Conservation (phyloP, 37 sponge, comb jelly and placozoan genomes). For the Chondrilla cf. caribensis region DNA sequence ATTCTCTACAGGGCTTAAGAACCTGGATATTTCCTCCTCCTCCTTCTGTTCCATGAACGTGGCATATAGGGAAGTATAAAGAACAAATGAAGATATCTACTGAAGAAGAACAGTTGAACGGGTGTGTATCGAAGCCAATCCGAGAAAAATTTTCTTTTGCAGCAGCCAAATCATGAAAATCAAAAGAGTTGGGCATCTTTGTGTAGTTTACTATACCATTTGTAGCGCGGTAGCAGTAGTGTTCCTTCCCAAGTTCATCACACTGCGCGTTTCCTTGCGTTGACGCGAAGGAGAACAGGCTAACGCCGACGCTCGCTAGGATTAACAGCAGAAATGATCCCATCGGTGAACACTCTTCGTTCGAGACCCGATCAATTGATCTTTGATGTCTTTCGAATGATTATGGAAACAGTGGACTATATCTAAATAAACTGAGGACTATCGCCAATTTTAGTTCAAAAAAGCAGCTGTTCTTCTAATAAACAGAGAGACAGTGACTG, state of each 20-base stretch:
- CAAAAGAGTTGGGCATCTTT: neutral
- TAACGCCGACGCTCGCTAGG: too few species aligned
- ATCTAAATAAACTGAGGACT: too few species aligned
- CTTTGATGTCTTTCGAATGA: too few species aligned
- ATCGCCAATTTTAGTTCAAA: too few species aligned
- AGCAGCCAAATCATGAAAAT: neutral
- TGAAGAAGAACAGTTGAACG: neutral
- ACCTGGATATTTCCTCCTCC: neutral
- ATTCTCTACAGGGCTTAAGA: slow-evolving; percentile 48
- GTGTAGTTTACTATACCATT: neutral
- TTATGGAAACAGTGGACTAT: too few species aligned
- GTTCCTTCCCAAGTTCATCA: neutral
- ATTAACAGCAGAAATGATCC: too few species aligned
- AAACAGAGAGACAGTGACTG: too few species aligned
- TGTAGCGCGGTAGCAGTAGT: neutral
- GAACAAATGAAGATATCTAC: slow-evolving; percentile 1
- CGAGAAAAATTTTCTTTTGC: neutral
- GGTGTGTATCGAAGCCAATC: too few species aligned
- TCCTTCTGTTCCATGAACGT: neutral
- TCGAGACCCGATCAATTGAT: too few species aligned
- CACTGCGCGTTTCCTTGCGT: neutral
- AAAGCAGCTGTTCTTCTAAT: too few species aligned
- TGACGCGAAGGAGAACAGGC: too few species aligned
- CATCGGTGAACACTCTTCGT: too few species aligned
- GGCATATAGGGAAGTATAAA: neutral